A percentile compares a stretch with the other conserved stretches of the same genome.
These are phyloP conservation scores for Eupithecia dodoneata DNA, from an alignment of 2,888 invertebrate genomes.

Conservation along the genomic window DNA sequence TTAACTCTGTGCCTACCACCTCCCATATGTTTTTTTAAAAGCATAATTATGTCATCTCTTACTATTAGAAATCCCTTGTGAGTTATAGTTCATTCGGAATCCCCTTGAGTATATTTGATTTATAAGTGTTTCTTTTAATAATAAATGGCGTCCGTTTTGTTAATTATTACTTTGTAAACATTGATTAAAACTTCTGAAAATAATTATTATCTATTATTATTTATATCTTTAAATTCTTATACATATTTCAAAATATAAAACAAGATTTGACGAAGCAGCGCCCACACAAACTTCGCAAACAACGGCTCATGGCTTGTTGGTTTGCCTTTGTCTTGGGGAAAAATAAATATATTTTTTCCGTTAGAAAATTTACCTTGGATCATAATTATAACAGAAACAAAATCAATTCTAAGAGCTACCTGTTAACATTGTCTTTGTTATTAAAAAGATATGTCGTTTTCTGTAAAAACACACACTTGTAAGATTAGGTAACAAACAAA, in stretches of 20 bases:
- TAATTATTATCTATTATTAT: not conserved
- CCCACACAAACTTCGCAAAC: too few relatives aligned
- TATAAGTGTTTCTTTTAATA: constrained; percentile 41
- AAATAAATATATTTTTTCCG: not conserved
- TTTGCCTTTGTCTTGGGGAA: too few relatives aligned
- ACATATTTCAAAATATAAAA: not conserved
- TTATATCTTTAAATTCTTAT: not conserved
- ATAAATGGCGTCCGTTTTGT: constrained; percentile 30
- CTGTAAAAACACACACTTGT: not conserved
- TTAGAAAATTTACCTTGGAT: not conserved
- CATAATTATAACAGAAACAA: not conserved
- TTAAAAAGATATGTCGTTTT: not conserved
- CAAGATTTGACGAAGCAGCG: not conserved
- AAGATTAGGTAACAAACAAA: constrained; percentile 16
- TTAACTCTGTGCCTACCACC: constrained; percentile 18
- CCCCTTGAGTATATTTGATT: constrained; percentile 40
- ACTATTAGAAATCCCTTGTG: constrained; percentile 35
- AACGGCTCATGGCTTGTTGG: not conserved
- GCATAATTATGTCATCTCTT: constrained; percentile 42
- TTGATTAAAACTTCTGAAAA: constrained; percentile 20
- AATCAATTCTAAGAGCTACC: not conserved
- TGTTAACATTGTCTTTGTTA: not conserved
- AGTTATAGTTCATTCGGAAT: constrained; percentile 33
- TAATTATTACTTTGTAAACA: constrained; percentile 30
- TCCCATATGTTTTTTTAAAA: constrained; percentile 34